These are phyloP conservation scores for Onychorhynchus coronatus DNA, from an alignment of 2,113 vertebrate genomes.

Conservation along the genomic window DNA sequence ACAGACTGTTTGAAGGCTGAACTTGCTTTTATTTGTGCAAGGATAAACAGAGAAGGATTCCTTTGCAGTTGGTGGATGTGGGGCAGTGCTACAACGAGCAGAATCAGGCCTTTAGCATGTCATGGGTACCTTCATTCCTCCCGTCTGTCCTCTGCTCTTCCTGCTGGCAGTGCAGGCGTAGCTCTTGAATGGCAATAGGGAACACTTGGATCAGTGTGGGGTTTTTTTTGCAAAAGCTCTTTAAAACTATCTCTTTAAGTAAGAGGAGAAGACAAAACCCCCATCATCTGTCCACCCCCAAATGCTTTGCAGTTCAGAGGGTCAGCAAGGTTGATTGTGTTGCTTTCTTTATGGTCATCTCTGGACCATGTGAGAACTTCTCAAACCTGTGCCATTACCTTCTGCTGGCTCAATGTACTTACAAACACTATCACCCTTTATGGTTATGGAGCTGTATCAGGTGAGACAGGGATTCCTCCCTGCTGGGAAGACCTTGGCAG, in stretches of 20 bases:
- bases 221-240: neutral
- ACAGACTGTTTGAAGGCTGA: neutral
- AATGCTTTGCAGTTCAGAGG: neutral
- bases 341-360: neutral
- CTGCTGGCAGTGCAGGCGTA: neutral
- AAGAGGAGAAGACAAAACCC: neutral
- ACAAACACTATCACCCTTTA: neutral
- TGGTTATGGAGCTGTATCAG: neutral
- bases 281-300: accelerated
- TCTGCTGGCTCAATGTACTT: neutral
- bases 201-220: neutral
- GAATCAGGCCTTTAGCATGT: neutral
- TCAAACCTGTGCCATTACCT: neutral
- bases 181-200: neutral
- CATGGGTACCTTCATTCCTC: neutral
- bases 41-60: neutral
- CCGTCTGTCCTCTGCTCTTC: neutral
- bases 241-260: neutral
- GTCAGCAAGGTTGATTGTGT: neutral
- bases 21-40: neutral
- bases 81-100: neutral
- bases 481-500: neutral
- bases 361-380: neutral
- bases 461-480: neutral
- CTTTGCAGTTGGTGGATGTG: neutral